Evolutionary conservation across 1,140 invertebrate genomes (phyloP).

Genomic region (Leptonema lineaticorne): DNA sequence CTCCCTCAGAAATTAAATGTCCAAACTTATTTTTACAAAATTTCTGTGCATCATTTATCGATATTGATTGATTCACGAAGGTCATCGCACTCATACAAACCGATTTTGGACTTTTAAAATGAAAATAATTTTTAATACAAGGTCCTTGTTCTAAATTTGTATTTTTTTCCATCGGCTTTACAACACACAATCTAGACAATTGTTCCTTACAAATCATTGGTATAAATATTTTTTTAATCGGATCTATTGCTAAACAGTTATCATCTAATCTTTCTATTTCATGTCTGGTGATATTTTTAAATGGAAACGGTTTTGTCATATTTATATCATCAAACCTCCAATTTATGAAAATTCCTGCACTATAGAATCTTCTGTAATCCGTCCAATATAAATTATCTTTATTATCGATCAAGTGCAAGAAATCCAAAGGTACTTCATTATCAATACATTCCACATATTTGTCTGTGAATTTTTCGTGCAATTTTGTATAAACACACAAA

Average conservation of each 20-base stretch:
- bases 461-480: no score
- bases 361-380: slow-evolving; percentile 49
- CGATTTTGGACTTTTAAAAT: neutral
- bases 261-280: neutral
- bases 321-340: slow-evolving; percentile 44
- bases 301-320: slow-evolving; percentile 26
- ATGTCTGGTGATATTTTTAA: no score
- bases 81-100: neutral
- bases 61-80: no score
- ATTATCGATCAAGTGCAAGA: neutral
- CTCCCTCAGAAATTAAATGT: no score
- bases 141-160: neutral
- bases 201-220: neutral
- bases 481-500: no score
- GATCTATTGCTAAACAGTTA: neutral
- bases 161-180: neutral
- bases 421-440: neutral
- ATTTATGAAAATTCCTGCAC: slow-evolving; percentile 49
- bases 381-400: slow-evolving; percentile 45
- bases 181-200: neutral
- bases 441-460: neutral
- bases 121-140: neutral
- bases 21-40: no score
- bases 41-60: neutral
- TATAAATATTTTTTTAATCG: neutral